A percentile compares a stretch with the other conserved stretches of the same genome.
Conservation (phyloP, 2,888 invertebrate species). For the Tortrix viridana region DNA sequence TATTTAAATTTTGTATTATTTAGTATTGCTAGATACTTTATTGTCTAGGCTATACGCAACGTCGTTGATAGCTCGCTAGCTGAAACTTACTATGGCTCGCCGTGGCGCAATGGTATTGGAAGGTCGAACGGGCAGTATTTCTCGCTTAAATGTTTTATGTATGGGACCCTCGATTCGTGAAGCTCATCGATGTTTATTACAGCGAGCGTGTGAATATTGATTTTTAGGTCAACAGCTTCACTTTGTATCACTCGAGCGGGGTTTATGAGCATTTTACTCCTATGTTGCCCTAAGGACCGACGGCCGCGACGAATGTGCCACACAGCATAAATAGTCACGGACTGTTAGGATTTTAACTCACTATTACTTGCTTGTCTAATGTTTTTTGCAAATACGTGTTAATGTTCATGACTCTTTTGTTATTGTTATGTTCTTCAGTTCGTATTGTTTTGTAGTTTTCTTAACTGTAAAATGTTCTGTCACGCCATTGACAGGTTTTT, state of each 20-base stretch:
- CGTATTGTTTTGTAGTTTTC: slow-evolving; percentile 7
- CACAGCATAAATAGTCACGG: slow-evolving; percentile 4
- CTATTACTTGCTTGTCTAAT: slow-evolving; percentile 9
- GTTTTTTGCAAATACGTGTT: slow-evolving; percentile 14
- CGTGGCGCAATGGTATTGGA: slow-evolving; percentile 32
- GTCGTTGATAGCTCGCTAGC: neutral
- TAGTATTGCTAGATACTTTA: too few relatives aligned
- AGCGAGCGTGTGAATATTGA: slow-evolving; percentile 75
- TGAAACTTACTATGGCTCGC: neutral
- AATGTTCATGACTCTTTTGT: slow-evolving; percentile 20
- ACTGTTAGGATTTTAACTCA: slow-evolving; percentile 9
- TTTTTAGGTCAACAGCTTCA: slow-evolving; percentile 79
- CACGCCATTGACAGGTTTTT: neutral
- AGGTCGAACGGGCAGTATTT: slow-evolving; percentile 51
- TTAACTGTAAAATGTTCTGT: slow-evolving; percentile 10
- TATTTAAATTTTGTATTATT: too few relatives aligned
- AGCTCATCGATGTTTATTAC: slow-evolving; percentile 75
- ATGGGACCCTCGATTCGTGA: slow-evolving; percentile 75
- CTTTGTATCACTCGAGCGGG: slow-evolving; percentile 60
- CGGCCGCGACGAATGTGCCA: slow-evolving; percentile 53
- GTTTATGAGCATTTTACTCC: slow-evolving; percentile 55
- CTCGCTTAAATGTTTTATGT: slow-evolving; percentile 69
- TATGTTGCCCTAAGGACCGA: slow-evolving; percentile 49
- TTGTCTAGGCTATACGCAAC: neutral
- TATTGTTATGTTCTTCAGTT: neutral